Conservation (phyloP, 2,113 vertebrate species). For the Ceyx cyanopectus region DNA sequence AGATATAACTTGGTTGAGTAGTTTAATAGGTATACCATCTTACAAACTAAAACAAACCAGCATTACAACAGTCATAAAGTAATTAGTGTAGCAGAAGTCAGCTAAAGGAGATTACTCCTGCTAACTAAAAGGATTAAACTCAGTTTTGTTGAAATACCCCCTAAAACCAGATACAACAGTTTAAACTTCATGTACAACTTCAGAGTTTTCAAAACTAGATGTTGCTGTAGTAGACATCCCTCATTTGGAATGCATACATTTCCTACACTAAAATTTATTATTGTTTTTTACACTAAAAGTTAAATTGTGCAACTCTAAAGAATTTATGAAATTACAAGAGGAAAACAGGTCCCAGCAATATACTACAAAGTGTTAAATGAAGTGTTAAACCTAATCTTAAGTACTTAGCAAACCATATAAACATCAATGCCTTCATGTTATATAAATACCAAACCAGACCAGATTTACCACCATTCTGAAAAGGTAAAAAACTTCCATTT, state of each 20-base stretch:
- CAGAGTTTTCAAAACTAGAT: neutral
- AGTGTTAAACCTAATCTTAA: neutral
- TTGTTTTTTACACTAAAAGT: neutral
- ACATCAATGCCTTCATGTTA: neutral
- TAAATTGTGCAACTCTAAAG: neutral
- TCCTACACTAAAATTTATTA: neutral
- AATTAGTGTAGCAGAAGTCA: neutral
- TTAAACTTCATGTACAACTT: neutral
- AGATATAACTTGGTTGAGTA: neutral
- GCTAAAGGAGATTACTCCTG: neutral
- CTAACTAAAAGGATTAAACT: neutral
- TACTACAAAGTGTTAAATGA: neutral
- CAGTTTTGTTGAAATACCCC: neutral
- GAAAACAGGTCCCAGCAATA: neutral
- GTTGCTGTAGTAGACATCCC: neutral
- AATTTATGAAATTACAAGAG: neutral
- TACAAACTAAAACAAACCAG: neutral
- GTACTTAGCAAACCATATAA: neutral
- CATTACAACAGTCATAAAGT: neutral
- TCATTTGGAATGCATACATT: neutral
- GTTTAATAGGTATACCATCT: neutral
- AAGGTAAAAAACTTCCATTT: neutral
- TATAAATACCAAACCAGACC: neutral
- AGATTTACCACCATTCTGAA: neutral
- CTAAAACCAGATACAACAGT: neutral